These are phyloP conservation scores for Bovichtus diacanthus DNA, from an alignment of 2,797 vertebrate species.

Conservation along the genomic window DNA sequence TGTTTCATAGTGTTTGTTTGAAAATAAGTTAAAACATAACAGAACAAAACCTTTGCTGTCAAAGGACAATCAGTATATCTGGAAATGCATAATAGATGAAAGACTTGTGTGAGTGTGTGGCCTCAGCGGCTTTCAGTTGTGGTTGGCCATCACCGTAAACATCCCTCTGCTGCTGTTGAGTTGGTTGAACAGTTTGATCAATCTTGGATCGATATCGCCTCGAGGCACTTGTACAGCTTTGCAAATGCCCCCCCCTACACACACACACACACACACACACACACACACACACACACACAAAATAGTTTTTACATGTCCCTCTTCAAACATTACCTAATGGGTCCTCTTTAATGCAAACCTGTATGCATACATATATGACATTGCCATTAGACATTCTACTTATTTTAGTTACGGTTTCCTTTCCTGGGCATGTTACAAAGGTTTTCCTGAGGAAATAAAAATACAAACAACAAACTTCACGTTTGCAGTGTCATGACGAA, in stretches of 20 bases:
- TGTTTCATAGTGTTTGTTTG: conserved; percentile 8
- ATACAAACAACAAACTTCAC: not conserved
- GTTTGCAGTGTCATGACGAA: conserved; percentile 2
- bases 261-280: no score
- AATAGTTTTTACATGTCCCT: conserved; percentile 15
- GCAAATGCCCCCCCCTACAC: not conserved
- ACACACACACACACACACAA: no score
- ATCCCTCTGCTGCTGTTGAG: conserved; percentile 55
- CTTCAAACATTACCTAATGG: conserved; percentile 9
- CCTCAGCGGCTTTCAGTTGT: conserved; percentile 34
- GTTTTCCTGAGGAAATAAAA: not conserved
- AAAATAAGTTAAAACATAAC: conserved; percentile 11
- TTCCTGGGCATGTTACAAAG: not conserved
- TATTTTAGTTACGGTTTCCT: conserved; percentile 3
- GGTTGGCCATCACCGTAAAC: conserved; percentile 38
- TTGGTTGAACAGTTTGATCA: conserved; percentile 57
- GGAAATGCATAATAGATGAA: conserved; percentile 40
- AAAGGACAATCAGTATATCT: conserved; percentile 30
- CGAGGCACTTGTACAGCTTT: conserved; percentile 27
- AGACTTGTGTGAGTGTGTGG: conserved; percentile 37
- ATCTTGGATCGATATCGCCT: conserved; percentile 55
- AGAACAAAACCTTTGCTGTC: not conserved
- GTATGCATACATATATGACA: not conserved
- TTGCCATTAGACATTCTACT: not conserved
- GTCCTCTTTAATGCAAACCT: conserved; percentile 1